phyloP scores from a whole-genome alignment of 2,888 invertebrate genomes.

The Lydus trimaculatus region DNA sequence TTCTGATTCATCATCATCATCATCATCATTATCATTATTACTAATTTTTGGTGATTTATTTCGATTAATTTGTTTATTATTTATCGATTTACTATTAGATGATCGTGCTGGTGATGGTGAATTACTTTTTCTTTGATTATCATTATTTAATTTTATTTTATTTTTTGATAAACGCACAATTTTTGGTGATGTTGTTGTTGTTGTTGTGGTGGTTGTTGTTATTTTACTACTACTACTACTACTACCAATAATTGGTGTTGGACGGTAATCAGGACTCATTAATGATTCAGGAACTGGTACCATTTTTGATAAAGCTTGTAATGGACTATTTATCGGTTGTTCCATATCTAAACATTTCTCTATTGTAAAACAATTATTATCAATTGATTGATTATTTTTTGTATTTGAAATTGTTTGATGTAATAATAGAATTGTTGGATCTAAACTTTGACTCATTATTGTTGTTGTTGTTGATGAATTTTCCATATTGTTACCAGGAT shows the following conservation, averaged over 20 bases:
- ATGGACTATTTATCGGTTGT: slow-evolving; percentile 64
- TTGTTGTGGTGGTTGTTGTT: slow-evolving; percentile 12
- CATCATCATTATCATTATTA: slow-evolving; percentile 50
- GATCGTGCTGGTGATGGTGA: slow-evolving; percentile 48
- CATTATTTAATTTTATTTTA: slow-evolving; percentile 11
- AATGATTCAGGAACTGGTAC: slow-evolving; percentile 88
- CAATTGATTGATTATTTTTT: slow-evolving; percentile 35
- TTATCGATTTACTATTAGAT: slow-evolving; percentile 35
- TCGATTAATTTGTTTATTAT: slow-evolving; percentile 48
- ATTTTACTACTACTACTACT: slow-evolving; percentile 4
- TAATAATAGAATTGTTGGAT: slow-evolving; percentile 66
- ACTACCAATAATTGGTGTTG: slow-evolving; percentile 47
- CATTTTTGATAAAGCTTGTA: slow-evolving; percentile 85
- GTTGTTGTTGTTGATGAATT: slow-evolving; percentile 62
- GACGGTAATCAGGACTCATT: slow-evolving; percentile 82
- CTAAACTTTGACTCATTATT: slow-evolving; percentile 70
- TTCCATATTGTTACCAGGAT: slow-evolving; percentile 45
- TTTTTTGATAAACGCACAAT: slow-evolving; percentile 41
- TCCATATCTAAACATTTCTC: slow-evolving; percentile 53
- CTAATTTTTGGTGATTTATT: slow-evolving; percentile 59
- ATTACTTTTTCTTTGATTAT: slow-evolving; percentile 37
- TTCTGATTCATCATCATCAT: slow-evolving; percentile 66
- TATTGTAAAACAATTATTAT: slow-evolving; percentile 41
- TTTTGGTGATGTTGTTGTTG: slow-evolving; percentile 25
- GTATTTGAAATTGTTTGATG: slow-evolving; percentile 57